Evolutionary conservation across 2,797 vertebrate species (phyloP).

Genomic region (Neosalanx taihuensis): DNA sequence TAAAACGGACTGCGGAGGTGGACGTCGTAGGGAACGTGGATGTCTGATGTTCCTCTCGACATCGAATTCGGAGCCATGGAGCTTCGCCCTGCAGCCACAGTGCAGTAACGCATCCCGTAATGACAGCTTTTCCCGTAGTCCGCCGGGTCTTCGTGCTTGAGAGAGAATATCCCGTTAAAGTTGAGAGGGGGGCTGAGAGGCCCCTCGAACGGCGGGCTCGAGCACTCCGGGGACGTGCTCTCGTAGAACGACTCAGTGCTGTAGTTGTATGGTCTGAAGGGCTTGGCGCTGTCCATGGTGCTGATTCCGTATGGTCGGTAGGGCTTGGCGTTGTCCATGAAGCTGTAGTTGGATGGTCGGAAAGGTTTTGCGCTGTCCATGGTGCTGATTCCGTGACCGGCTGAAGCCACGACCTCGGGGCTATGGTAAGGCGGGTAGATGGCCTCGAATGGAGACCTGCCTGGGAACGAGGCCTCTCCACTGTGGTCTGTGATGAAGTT

Average conservation of each 20-base stretch:
- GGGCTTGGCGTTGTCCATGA: conserved; percentile 62
- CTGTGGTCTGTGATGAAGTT: conserved; percentile 81
- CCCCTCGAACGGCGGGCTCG: conserved; percentile 85
- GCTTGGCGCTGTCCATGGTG: conserved; percentile 71
- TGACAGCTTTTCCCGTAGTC: conserved; percentile 91
- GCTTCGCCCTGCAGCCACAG: conserved; percentile 75
- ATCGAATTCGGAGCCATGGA: conserved; percentile 83
- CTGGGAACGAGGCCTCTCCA: conserved; percentile 74
- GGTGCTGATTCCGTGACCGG: conserved; percentile 75
- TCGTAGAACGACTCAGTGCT: conserved; percentile 86
- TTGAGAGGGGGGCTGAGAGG: conserved; percentile 87
- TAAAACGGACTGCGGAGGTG: conserved; percentile 89
- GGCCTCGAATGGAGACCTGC: conserved; percentile 80
- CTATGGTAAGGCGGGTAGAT: conserved; percentile 84
- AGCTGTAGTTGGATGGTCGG: conserved; percentile 83
- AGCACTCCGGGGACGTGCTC: conserved; percentile 83
- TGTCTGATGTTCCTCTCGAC: conserved; percentile 83
- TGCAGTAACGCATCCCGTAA: conserved; percentile 89
- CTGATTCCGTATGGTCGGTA: conserved; percentile 69
- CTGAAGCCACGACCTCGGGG: conserved; percentile 74
- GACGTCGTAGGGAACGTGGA: conserved; percentile 87
- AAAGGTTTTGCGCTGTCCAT: conserved; percentile 79
- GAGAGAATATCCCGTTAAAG: conserved; percentile 94
- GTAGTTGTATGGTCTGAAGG: conserved; percentile 84
- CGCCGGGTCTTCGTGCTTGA: conserved; percentile 89